Evolutionary conservation across 2,797 vertebrate genomes (phyloP).

Genomic region (Myiotriccus ornatus): DNA sequence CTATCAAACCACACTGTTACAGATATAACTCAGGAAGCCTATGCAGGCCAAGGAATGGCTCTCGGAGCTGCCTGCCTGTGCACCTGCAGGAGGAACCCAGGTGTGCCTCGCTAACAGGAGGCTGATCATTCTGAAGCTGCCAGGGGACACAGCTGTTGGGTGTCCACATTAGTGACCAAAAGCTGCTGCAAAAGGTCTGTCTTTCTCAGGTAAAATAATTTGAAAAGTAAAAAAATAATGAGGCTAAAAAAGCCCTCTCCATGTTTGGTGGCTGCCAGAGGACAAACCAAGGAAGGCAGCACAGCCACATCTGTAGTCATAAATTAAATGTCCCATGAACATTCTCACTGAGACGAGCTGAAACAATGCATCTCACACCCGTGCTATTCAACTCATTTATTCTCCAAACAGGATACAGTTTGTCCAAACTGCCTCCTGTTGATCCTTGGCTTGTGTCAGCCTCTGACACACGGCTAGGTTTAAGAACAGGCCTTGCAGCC

Average conservation of each 20-base stretch:
- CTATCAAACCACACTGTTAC: background rate
- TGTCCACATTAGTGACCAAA: background rate
- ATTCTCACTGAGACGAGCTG: background rate
- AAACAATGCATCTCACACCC: fast-evolving
- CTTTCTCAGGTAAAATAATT: background rate
- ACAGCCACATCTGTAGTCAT: background rate
- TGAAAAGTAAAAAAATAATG: too few relatives aligned
- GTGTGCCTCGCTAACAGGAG: fast-evolving
- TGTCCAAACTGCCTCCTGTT: background rate
- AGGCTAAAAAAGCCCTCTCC: too few relatives aligned
- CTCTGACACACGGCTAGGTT: background rate
- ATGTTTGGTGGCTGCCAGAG: background rate
- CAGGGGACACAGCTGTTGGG: background rate
- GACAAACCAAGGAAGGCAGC: background rate
- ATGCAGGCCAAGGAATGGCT: background rate
- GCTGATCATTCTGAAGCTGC: background rate
- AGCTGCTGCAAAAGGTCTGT: background rate
- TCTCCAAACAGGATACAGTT: background rate
- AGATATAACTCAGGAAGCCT: background rate
- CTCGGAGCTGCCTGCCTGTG: background rate
- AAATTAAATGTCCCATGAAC: background rate
- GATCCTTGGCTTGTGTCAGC: background rate
- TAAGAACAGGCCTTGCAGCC: background rate
- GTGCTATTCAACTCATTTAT: background rate
- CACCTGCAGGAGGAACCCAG: background rate